Conservation (phyloP, 2,113 vertebrate genomes). For the Myanophis thanlyinensis region DNA sequence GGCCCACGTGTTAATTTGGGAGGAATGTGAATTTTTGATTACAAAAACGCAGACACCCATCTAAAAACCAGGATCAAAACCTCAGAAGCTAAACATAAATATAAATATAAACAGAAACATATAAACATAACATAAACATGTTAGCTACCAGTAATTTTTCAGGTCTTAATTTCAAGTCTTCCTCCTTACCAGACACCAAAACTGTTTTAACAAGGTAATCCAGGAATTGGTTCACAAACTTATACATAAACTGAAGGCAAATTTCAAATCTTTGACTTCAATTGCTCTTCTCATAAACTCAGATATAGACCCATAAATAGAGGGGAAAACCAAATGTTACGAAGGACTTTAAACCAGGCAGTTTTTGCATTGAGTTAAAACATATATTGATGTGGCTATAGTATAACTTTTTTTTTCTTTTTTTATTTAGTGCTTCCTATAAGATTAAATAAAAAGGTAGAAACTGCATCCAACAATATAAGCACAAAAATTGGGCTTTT, state of each 20-base stretch:
- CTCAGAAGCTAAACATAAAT: neutral
- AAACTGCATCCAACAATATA: neutral
- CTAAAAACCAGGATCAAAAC: neutral
- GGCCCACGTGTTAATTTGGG: neutral
- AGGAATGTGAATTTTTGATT: neutral
- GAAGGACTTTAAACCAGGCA: neutral
- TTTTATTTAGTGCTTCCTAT: neutral
- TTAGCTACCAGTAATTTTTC: neutral
- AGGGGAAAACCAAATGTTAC: neutral
- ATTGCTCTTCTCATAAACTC: neutral
- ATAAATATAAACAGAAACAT: too few relatives aligned
- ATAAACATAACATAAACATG: neutral
- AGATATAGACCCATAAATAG: neutral
- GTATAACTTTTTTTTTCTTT: neutral
- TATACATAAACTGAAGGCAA: neutral
- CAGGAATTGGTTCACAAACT: neutral
- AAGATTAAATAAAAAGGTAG: neutral
- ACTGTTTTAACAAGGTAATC: neutral
- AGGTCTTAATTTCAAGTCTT: neutral
- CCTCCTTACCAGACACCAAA: neutral
- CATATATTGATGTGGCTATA: neutral
- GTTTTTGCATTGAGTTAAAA: neutral
- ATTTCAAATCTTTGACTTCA: neutral
- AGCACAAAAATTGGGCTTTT: neutral
- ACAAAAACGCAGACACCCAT: neutral